A percentile compares a stretch with the other conserved stretches of the same genome.
phyloP scores from a whole-genome alignment of 2,113 vertebrate genomes.

The Strix uralensis region DNA sequence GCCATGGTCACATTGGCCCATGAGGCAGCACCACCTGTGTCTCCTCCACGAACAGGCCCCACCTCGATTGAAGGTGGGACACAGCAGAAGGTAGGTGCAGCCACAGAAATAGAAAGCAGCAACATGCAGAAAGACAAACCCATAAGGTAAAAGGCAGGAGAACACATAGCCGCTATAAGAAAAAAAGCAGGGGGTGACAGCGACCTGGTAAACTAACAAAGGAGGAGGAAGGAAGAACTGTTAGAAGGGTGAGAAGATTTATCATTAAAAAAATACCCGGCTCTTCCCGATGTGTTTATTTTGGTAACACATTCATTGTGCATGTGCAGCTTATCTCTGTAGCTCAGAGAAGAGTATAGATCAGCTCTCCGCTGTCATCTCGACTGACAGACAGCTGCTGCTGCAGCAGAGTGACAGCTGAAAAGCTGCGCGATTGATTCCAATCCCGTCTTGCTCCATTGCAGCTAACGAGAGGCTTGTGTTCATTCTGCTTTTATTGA shows the following conservation, averaged over 20 bases:
- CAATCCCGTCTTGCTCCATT: not conserved
- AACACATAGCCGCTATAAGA: not conserved
- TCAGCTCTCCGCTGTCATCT: not conserved
- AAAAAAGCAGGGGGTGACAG: not conserved
- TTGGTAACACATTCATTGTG: not conserved
- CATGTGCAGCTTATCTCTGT: constrained; percentile 11
- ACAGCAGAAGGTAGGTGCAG: not conserved
- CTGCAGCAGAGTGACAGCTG: constrained; percentile 22
- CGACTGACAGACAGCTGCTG: constrained; percentile 24
- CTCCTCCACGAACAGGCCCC: fast-evolving
- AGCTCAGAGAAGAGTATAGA: constrained; percentile 28
- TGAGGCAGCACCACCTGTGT: fast-evolving
- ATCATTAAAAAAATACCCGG: not conserved
- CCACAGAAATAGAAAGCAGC: not conserved
- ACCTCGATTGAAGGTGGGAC: not conserved
- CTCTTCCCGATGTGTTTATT: not conserved
- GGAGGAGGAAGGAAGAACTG: not conserved
- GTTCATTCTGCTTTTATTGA: not conserved
- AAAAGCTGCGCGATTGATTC: constrained; percentile 14
- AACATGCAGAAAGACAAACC: not conserved
- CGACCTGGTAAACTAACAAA: not conserved
- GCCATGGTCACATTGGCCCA: not conserved
- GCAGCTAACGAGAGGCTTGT: not conserved
- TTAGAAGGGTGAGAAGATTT: not conserved
- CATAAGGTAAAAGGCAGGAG: not conserved